Conservation (phyloP, 2,888 invertebrate species). For the Mythimna pallens region DNA sequence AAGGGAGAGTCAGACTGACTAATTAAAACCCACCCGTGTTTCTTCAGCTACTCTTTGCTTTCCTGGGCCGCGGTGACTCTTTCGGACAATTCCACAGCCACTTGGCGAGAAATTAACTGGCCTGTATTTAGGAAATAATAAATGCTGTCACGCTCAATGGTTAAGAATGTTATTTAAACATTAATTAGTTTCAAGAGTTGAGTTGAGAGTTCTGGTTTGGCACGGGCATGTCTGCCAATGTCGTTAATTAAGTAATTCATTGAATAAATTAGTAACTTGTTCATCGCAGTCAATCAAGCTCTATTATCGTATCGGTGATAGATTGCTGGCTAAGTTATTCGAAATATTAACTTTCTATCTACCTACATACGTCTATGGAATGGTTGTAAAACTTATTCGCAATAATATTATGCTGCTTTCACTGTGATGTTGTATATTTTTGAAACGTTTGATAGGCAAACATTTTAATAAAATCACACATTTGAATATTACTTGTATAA, state of each 20-base stretch:
- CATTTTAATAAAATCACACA: constrained; percentile 27
- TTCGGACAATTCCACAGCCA: too few species aligned
- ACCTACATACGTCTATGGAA: constrained; percentile 7
- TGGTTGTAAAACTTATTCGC: constrained; percentile 46
- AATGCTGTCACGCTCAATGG: constrained; percentile 9
- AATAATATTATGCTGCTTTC: constrained; percentile 39
- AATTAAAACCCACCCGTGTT: too few species aligned
- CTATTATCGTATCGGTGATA: constrained; percentile 43
- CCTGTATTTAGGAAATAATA: constrained; percentile 8
- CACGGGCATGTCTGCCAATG: constrained; percentile 27
- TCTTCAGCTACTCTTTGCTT: too few species aligned
- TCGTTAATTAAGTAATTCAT: constrained; percentile 55
- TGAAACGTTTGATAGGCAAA: constrained; percentile 32
- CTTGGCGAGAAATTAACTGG: not conserved
- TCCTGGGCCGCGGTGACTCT: too few species aligned
- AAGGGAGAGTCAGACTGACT: too few species aligned
- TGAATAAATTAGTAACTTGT: constrained; percentile 55
- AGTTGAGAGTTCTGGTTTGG: constrained; percentile 25
- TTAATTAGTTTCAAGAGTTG: constrained; percentile 30
- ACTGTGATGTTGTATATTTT: constrained; percentile 20
- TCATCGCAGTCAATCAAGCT: constrained; percentile 38
- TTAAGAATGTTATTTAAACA: constrained; percentile 29
- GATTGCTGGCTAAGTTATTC: constrained; percentile 43
- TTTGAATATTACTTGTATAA: constrained; percentile 23
- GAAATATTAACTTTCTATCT: constrained; percentile 50